phyloP scores from a whole-genome alignment of 1,140 invertebrate genomes.

The Linepithema humile region DNA sequence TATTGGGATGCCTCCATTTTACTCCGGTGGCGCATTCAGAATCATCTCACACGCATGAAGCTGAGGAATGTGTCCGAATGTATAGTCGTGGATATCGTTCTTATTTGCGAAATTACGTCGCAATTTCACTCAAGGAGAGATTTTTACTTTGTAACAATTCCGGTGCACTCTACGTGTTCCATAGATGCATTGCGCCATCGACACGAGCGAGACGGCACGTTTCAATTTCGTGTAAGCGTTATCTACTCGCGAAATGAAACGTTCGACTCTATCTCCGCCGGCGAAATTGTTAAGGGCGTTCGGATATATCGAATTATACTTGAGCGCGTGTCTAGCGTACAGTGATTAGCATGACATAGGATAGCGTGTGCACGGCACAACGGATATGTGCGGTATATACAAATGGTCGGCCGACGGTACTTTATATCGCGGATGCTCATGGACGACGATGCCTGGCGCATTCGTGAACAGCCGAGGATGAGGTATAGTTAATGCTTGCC shows the following conservation, averaged over 20 bases:
- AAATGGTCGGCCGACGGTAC: conserved; percentile 6
- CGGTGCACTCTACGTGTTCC: neutral
- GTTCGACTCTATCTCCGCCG: neutral
- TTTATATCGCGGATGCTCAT: conserved; percentile 59
- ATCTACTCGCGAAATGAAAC: conserved; percentile 18
- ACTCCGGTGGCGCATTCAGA: conserved; percentile 20
- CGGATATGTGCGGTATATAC: conserved; percentile 18
- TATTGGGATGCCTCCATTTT: conserved; percentile 39
- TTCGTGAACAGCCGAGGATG: conserved; percentile 61
- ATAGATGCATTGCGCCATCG: no score
- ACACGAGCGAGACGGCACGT: neutral
- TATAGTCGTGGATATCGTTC: neutral
- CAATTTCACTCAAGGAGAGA: neutral
- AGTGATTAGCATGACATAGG: conserved; percentile 39
- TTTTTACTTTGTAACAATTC: conserved; percentile 33
- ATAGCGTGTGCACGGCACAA: neutral
- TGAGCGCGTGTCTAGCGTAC: conserved; percentile 28
- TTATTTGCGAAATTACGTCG: conserved; percentile 17
- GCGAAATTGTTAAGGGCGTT: conserved; percentile 27
- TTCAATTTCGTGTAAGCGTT: conserved; percentile 10
- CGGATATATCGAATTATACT: conserved; percentile 49
- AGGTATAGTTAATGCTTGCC: conserved; percentile 61
- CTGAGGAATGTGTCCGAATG: neutral
- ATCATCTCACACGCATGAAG: neutral
- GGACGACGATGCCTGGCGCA: conserved; percentile 52